Percentiles rank a stretch among this genome's conserved stretches.
Evolutionary conservation across 2,888 invertebrate genomes (phyloP).

Genomic region (Ornithoptera priamus): DNA sequence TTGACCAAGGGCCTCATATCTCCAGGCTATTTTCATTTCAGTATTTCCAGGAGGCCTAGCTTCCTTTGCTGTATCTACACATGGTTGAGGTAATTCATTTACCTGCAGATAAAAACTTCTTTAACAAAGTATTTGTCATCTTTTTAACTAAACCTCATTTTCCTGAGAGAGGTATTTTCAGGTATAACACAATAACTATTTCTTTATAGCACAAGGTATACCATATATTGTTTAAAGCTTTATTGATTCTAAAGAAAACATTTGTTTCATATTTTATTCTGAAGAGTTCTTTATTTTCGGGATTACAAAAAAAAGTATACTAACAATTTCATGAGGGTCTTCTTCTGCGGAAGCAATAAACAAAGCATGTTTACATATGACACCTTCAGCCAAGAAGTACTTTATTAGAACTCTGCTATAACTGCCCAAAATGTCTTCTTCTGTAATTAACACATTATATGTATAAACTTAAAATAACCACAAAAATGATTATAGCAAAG

Average conservation of each 20-base stretch:
- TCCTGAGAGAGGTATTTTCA: no score
- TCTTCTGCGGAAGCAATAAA: conserved; percentile 87
- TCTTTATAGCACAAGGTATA: no score
- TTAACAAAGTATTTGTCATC: neutral
- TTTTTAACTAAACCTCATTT: no score
- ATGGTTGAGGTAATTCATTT: conserved; percentile 75
- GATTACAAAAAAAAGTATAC: conserved; percentile 32
- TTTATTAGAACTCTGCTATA: conserved; percentile 89
- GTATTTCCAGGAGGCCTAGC: conserved; percentile 43
- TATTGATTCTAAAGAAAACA: no score
- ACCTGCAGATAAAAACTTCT: conserved; percentile 58
- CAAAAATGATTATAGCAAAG: conserved; percentile 7
- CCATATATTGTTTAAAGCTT: no score
- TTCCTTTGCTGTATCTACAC: conserved; percentile 64
- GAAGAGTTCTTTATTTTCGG: neutral
- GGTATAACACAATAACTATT: no score
- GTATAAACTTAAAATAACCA: conserved; percentile 12
- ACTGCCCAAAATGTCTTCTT: conserved; percentile 90
- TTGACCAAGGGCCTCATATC: conserved; percentile 88
- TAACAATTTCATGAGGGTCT: conserved; percentile 82
- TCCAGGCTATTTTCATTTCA: conserved; percentile 94
- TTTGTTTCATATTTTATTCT: neutral
- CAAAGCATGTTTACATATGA: conserved; percentile 86
- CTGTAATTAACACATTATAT: conserved; percentile 70
- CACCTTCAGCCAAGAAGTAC: conserved; percentile 94